Percentiles rank a stretch among this genome's conserved stretches.
These are phyloP conservation scores for Puntigrus tetrazona DNA, from an alignment of 2,113 vertebrate species.

Conservation along the genomic window DNA sequence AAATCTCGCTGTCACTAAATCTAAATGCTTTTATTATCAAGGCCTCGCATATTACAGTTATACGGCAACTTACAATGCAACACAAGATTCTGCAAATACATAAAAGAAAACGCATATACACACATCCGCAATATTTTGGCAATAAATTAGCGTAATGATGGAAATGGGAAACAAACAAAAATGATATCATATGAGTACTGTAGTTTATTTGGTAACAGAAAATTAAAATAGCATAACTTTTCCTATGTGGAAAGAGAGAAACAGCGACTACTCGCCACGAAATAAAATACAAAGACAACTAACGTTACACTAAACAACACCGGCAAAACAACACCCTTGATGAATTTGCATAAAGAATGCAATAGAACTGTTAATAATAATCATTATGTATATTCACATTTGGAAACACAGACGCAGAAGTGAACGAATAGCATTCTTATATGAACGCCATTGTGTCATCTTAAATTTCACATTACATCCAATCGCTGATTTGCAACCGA, in stretches of 20 bases:
- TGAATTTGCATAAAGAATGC: not conserved
- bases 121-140: not conserved
- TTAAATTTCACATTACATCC: not conserved
- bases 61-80: not conserved
- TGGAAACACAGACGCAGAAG: not conserved
- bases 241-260: slow-evolving; percentile 47
- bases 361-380: not conserved
- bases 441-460: not conserved
- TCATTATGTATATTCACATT: not conserved
- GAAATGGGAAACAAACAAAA: not conserved
- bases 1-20: not conserved
- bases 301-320: slow-evolving; percentile 42
- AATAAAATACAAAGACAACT: not conserved
- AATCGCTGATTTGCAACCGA: not conserved
- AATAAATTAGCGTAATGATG: not conserved
- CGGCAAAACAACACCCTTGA: not conserved
- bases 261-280: slow-evolving; percentile 65
- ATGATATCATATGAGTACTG: slow-evolving; percentile 1
- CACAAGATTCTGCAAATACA: not conserved
- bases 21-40: not conserved
- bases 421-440: not conserved
- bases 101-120: not conserved
- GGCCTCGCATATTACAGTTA: not conserved
- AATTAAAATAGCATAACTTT: not conserved
- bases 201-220: not conserved